These are phyloP conservation scores for Sternotherus odoratus DNA, from an alignment of 2,797 vertebrate genomes.

Conservation along the genomic window DNA sequence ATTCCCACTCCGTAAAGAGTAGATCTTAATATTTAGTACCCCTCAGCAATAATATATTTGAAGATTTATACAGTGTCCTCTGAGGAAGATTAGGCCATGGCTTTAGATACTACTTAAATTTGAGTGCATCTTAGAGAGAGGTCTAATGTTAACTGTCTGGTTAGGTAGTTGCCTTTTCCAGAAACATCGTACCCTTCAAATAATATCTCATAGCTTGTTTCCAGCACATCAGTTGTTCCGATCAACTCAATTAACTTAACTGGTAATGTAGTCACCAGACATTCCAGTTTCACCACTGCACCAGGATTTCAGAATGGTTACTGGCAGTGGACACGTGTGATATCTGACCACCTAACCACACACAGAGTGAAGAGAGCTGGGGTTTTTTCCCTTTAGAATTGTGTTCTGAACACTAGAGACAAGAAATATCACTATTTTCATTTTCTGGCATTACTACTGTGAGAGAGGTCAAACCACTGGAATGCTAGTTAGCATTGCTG, in stretches of 20 bases:
- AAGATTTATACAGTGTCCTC: slow-evolving; percentile 35
- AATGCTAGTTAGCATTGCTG: slow-evolving; percentile 53
- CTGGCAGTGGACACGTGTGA: neutral
- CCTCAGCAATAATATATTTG: neutral
- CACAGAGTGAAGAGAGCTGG: neutral
- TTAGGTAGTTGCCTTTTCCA: neutral
- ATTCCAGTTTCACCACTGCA: neutral
- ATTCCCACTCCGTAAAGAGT: neutral
- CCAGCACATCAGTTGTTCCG: neutral
- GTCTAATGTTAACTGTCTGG: neutral
- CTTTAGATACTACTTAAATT: slow-evolving; percentile 1
- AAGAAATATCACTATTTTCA: slow-evolving; percentile 48
- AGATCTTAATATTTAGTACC: neutral
- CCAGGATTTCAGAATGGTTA: neutral
- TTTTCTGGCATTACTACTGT: slow-evolving; percentile 48
- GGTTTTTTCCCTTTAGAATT: slow-evolving; percentile 10
- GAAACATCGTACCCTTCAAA: neutral
- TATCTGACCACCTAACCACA: neutral
- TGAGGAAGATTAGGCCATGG: neutral
- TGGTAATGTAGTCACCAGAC: slow-evolving; percentile 8
- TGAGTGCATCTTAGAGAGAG: neutral
- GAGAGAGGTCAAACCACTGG: slow-evolving; percentile 65
- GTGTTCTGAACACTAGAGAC: slow-evolving; percentile 36
- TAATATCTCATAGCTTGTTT: neutral
- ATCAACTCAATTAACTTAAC: neutral